Percentiles rank a stretch among this genome's conserved stretches.
Evolutionary conservation across 2,888 invertebrate species (phyloP).

Genomic region (Tetheella fluctuosa): DNA sequence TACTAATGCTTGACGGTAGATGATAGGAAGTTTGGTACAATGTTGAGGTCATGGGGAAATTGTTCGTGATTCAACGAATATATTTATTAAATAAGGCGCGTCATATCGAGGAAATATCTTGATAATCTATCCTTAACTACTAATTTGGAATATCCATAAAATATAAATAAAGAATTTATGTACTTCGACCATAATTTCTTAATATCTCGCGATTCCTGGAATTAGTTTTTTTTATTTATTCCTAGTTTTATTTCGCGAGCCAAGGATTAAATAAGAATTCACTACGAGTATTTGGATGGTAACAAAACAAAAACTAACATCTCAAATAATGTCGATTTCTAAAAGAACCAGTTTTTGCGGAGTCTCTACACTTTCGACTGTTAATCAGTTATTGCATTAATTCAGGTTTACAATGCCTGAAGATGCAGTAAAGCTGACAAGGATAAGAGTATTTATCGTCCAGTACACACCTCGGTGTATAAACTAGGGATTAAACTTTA

Average conservation of each 20-base stretch:
- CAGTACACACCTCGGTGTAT: conserved; percentile 32
- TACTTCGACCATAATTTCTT: neutral
- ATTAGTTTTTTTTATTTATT: too few relatives aligned
- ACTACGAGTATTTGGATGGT: too few relatives aligned
- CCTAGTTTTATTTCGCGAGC: too few relatives aligned
- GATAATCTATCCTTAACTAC: neutral
- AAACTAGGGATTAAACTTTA: conserved; percentile 34
- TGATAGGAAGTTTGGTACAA: conserved; percentile 35
- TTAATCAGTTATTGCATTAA: conserved; percentile 10
- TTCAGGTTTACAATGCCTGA: conserved; percentile 10
- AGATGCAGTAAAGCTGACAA: conserved; percentile 12
- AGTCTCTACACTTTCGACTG: neutral
- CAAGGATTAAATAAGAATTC: too few relatives aligned
- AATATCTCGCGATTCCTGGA: too few relatives aligned
- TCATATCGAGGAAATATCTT: neutral
- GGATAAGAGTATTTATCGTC: conserved; percentile 24
- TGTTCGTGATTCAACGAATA: neutral
- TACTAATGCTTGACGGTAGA: conserved; percentile 45
- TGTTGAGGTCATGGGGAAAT: conserved; percentile 34
- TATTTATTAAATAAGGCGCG: neutral
- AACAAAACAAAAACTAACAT: neutral
- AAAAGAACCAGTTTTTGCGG: conserved; percentile 1
- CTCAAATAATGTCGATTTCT: neutral
- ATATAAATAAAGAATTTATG: too few relatives aligned
- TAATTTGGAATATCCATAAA: neutral